Evolutionary conservation across 1,140 invertebrate genomes (phyloP).

Genomic region (Wiebesia pumilae): DNA sequence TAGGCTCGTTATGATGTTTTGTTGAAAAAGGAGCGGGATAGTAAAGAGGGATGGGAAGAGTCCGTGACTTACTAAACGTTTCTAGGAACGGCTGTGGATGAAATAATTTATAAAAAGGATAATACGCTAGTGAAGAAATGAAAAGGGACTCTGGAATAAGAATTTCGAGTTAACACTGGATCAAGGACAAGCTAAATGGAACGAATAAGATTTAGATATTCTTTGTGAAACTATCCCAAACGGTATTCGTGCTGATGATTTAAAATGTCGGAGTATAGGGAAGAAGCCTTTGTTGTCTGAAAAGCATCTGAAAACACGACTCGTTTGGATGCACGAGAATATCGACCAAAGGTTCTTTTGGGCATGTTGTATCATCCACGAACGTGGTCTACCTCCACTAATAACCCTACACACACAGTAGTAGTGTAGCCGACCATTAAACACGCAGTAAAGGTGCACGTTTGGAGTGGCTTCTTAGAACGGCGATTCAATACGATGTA

Average conservation of each 20-base stretch:
- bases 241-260: background rate
- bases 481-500: background rate
- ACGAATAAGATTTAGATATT: background rate
- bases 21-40: too few species aligned
- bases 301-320: constrained; percentile 22
- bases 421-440: constrained; percentile 1
- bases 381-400: background rate
- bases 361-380: constrained; percentile 7
- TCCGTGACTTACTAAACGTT: background rate
- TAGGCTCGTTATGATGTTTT: background rate
- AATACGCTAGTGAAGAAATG: background rate
- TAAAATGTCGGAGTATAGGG: background rate
- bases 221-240: background rate
- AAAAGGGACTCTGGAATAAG: background rate
- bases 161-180: background rate
- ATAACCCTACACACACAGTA: background rate
- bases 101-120: background rate
- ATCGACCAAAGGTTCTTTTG: background rate
- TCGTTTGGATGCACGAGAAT: background rate
- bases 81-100: background rate
- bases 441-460: background rate
- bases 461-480: constrained; percentile 8
- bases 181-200: background rate
- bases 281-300: background rate
- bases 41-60: background rate